Conservation (phyloP, 2,888 invertebrate genomes). For the Diaperis boleti region DNA sequence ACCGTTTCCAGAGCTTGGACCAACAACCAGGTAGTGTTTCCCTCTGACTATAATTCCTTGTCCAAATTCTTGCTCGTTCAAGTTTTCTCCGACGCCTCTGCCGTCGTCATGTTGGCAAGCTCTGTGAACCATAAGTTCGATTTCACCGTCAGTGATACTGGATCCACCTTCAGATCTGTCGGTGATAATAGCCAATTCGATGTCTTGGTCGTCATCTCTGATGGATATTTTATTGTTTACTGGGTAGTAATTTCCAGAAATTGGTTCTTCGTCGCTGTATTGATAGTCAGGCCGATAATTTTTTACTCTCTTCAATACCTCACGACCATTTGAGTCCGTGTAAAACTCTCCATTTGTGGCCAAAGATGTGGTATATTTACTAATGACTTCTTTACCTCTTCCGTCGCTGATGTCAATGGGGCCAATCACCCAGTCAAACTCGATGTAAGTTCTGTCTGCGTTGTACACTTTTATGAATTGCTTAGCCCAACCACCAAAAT, state of each 20-base stretch:
- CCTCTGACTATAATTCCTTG: slow-evolving; percentile 78
- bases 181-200: slow-evolving; percentile 69
- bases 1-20: slow-evolving; percentile 35
- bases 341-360: slow-evolving; percentile 71
- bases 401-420: slow-evolving; percentile 71
- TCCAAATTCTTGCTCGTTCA: slow-evolving; percentile 83
- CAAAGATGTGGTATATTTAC: slow-evolving; percentile 72
- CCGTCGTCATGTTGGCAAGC: slow-evolving; percentile 87
- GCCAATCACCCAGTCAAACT: slow-evolving; percentile 66
- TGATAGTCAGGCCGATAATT: slow-evolving; percentile 73
- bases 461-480: slow-evolving; percentile 76
- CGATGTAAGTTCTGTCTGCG: slow-evolving; percentile 64
- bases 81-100: slow-evolving; percentile 79
- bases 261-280: slow-evolving; percentile 67
- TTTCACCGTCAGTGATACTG: slow-evolving; percentile 71
- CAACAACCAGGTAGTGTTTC: slow-evolving; percentile 45
- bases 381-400: slow-evolving; percentile 78
- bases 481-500: slow-evolving; percentile 75
- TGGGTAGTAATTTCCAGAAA: slow-evolving; percentile 81
- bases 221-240: slow-evolving; percentile 75
- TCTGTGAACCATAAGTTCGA: slow-evolving; percentile 84
- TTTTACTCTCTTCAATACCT: slow-evolving; percentile 73
- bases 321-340: slow-evolving; percentile 85
- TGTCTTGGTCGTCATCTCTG: slow-evolving; percentile 65
- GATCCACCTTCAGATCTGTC: slow-evolving; percentile 75